A percentile compares a stretch with the other conserved stretches of the same genome.
These are phyloP conservation scores for Archips xylosteana DNA, from an alignment of 2,888 invertebrate species.

Conservation along the genomic window DNA sequence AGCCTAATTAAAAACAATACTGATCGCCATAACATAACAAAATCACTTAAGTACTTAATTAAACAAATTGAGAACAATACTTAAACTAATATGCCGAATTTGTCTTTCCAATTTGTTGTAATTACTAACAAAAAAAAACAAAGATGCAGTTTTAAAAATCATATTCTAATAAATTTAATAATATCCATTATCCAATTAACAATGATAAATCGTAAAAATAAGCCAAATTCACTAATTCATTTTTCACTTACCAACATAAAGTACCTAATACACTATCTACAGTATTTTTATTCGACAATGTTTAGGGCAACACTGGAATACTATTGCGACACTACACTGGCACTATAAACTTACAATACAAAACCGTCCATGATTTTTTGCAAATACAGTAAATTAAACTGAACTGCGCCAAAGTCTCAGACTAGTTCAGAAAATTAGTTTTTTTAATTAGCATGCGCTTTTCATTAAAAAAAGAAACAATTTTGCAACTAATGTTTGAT, in stretches of 20 bases:
- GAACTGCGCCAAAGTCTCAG: too few species aligned
- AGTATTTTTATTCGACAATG: conserved; percentile 3
- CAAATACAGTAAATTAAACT: too few species aligned
- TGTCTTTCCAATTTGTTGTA: background rate
- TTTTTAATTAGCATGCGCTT: too few species aligned
- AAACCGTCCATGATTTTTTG: background rate
- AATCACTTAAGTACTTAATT: conserved; percentile 25
- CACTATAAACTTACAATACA: background rate
- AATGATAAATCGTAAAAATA: conserved; percentile 6
- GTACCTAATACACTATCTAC: conserved; percentile 18
- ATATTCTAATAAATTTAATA: background rate
- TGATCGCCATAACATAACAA: conserved; percentile 5
- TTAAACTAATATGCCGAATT: background rate
- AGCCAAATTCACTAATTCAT: conserved; percentile 2
- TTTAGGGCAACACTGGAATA: conserved; percentile 23
- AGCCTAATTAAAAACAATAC: conserved; percentile 31
- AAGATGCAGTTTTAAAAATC: background rate
- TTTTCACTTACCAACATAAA: background rate
- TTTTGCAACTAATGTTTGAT: too few species aligned
- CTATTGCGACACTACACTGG: conserved; percentile 23
- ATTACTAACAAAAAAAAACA: background rate
- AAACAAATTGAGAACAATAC: conserved; percentile 10
- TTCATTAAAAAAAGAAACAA: too few species aligned
- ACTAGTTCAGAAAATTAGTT: too few species aligned
- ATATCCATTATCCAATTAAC: background rate